Evolutionary conservation across 2,888 invertebrate genomes (phyloP).

Genomic region (Terebella lapidaria): DNA sequence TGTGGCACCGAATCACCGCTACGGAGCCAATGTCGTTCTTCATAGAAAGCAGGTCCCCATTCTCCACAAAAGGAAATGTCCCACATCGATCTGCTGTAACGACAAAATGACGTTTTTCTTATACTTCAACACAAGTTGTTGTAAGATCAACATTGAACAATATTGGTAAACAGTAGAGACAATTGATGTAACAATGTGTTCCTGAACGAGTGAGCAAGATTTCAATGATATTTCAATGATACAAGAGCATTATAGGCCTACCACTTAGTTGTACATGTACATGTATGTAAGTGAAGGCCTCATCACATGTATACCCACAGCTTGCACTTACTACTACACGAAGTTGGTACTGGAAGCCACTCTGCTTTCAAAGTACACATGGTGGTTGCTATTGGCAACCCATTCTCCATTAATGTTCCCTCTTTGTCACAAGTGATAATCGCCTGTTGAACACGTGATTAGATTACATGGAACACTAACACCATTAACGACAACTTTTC

Average conservation of each 20-base stretch:
- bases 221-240: no score
- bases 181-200: not conserved
- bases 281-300: not conserved
- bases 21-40: not conserved
- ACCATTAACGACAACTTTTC: no score
- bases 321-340: not conserved
- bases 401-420: not conserved
- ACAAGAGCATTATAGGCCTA: not conserved
- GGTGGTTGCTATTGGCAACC: not conserved
- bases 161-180: not conserved
- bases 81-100: not conserved
- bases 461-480: no score
- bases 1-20: not conserved
- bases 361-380: not conserved
- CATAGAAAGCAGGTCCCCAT: not conserved
- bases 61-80: not conserved
- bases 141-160: no score
- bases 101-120: no score
- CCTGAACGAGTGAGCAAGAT: no score
- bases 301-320: not conserved
- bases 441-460: no score
- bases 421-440: no score
- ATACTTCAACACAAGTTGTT: no score
- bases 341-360: not conserved
- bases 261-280: not conserved